Evolutionary conservation across 2,797 vertebrate genomes (phyloP), one percentile per base, ranked within the genome.

Genomic region (Apogon hyalosoma): DNA sequence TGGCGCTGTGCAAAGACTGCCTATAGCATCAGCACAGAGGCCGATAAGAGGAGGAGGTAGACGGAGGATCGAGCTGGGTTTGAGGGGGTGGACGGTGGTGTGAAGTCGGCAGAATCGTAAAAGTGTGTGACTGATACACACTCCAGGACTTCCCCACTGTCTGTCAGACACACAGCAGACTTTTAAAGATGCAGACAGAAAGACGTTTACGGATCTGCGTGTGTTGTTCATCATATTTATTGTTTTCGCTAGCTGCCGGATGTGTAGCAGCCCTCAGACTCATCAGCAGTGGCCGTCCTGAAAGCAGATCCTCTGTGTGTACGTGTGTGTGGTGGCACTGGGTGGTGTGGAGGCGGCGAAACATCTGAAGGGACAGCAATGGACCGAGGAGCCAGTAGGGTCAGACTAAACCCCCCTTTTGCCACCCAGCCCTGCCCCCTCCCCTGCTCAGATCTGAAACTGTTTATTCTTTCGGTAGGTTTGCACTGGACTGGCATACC

Each of bases 1-100:
- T 98, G 87, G 98, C 98, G 0, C 94, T 99, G 79, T 99, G 98
- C 84, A 94, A 95, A 50, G 94, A 95, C 92, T 99, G 98, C 84
- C 88, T 94, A 92, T 95, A 95, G 91, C 88, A 79, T 16, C 62
- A 24, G 12, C 75, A 63, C 24, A 11, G 63, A 4, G 10, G 55
- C 69, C 21, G 60, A 60, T 2, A 18, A 45, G 50, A 43, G 16
- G 36, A 3, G 38, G 9, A 13, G 7, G 4, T 41, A 7, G 51
- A 36, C 1, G 8, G 24, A 14, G 38, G 53, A 7, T 11, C 1
- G 43, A 54, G 28, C 2, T n/a, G 21, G 39, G 31, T 15, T n/a
- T 47, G 5, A 2, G 24, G 21, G 24, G 56, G 39, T 8, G 45
- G 24, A 14, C 31, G 3, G 15, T 13, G 3, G 4, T 57, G 33